phyloP scores from a whole-genome alignment of 2,797 vertebrate species.

The Tympanoctomys barrerae region DNA sequence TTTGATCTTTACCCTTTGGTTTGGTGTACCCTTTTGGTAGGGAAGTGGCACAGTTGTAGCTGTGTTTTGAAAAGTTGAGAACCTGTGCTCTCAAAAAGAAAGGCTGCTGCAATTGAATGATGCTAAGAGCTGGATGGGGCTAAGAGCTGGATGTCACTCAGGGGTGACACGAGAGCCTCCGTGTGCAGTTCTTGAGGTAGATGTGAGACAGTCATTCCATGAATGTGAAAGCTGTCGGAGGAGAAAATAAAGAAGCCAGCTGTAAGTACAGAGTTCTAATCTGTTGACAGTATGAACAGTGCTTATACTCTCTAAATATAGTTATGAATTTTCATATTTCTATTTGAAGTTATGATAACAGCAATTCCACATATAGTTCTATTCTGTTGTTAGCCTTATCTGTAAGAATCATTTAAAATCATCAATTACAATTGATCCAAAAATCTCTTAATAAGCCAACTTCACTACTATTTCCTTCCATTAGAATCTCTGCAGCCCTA shows the following conservation, averaged over 20 bases:
- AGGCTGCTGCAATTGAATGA: background rate
- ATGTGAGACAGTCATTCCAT: fast-evolving
- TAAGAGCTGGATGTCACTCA: fast-evolving
- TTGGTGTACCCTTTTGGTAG: background rate
- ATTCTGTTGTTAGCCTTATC: background rate
- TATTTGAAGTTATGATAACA: background rate
- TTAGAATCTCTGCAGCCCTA: background rate
- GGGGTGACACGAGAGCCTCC: background rate
- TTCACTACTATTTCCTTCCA: background rate
- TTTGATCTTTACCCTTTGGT: background rate
- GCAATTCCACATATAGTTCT: background rate
- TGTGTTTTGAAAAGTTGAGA: background rate
- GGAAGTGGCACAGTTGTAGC: background rate
- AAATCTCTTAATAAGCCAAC: background rate
- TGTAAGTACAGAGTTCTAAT: background rate
- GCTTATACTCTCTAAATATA: background rate
- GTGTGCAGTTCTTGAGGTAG: background rate
- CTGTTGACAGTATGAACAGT: background rate
- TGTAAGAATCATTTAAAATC: background rate
- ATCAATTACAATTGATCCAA: background rate
- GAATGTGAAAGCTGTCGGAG: fast-evolving
- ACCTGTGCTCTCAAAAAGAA: too few species aligned
- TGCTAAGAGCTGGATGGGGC: background rate
- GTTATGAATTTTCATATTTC: background rate
- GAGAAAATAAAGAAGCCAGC: background rate